These are phyloP conservation scores for Pangasianodon gigas DNA, from an alignment of 2,113 vertebrate species.

Conservation along the genomic window DNA sequence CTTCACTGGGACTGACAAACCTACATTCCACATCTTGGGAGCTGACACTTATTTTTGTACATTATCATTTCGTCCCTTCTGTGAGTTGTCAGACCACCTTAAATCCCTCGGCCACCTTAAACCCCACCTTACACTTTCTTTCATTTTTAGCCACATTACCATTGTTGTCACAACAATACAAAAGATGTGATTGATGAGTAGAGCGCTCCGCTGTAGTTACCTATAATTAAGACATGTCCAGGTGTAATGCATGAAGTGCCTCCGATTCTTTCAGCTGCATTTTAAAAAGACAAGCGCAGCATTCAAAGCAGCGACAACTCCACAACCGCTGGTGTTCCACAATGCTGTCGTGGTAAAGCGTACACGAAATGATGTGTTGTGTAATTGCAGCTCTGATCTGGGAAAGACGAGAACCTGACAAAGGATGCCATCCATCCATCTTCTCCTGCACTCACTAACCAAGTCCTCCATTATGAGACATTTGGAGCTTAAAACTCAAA, in stretches of 20 bases:
- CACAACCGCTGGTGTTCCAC: background rate
- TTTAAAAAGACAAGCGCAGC: background rate
- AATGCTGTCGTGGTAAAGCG: background rate
- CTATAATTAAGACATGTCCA: conserved; percentile 6
- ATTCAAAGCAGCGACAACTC: background rate
- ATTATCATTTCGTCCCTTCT: background rate
- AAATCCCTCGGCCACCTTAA: conserved; percentile 3
- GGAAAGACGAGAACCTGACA: background rate
- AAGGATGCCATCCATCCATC: background rate
- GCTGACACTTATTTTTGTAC: background rate
- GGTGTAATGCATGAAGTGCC: background rate
- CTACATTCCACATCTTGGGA: no score
- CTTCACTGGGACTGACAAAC: background rate
- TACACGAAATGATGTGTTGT: background rate
- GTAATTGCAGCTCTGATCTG: background rate
- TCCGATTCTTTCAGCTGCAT: background rate
- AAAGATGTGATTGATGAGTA: background rate
- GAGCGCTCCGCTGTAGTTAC: background rate
- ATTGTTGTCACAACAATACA: background rate
- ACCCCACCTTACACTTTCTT: background rate
- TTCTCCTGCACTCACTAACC: background rate
- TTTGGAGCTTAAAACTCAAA: background rate
- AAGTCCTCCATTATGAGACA: background rate
- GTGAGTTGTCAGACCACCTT: background rate
- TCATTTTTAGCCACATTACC: background rate